Percentiles rank a stretch among this genome's conserved stretches.
Conservation (phyloP, 2,113 vertebrate species). For the Neogobius melanostomus region DNA sequence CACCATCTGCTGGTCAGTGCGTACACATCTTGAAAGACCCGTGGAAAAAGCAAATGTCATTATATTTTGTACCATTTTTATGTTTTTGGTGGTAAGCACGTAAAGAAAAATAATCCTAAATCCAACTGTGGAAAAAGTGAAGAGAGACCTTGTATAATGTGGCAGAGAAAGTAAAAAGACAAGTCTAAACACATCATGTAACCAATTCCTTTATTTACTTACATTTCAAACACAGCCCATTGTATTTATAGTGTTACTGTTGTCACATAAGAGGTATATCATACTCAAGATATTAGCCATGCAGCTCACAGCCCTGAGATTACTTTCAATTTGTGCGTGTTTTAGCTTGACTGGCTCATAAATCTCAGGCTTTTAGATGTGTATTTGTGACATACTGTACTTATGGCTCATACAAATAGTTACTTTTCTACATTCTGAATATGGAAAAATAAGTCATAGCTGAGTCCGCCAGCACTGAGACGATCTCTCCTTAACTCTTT, state of each 20-base stretch:
- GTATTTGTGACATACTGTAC: too few relatives aligned
- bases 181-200: too few relatives aligned
- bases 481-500: constrained; percentile 44
- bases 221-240: background rate
- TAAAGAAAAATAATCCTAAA: too few relatives aligned
- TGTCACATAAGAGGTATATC: background rate
- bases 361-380: too few relatives aligned
- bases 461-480: background rate
- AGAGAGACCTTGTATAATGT: too few relatives aligned
- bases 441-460: background rate
- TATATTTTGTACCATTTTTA: too few relatives aligned
- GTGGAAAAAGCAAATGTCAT: too few relatives aligned
- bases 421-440: background rate
- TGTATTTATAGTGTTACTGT: too few relatives aligned
- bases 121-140: too few relatives aligned
- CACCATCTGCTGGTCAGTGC: constrained; percentile 51
- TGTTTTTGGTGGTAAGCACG: too few relatives aligned
- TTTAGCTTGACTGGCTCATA: constrained; percentile 4
- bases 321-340: background rate
- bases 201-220: too few relatives aligned
- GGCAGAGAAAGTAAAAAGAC: too few relatives aligned
- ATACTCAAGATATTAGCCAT: background rate
- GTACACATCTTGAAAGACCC: constrained; percentile 5
- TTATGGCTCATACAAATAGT: background rate
- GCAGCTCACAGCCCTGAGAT: background rate